These are phyloP conservation scores for Rhogogaster chlorosoma DNA, from an alignment of 2,888 invertebrate species.

Conservation along the genomic window DNA sequence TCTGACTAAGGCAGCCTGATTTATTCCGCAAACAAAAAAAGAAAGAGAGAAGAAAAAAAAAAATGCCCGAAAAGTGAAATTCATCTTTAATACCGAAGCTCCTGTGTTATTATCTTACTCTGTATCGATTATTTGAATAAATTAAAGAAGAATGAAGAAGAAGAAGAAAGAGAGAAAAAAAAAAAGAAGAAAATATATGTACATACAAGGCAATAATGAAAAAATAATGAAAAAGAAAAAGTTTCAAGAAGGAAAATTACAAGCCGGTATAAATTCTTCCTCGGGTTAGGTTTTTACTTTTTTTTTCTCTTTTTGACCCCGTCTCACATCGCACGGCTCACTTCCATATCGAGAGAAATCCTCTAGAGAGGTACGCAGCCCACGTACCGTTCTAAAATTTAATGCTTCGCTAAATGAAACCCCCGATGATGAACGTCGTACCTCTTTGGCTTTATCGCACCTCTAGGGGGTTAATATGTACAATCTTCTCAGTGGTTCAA, in stretches of 20 bases:
- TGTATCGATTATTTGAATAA: background rate
- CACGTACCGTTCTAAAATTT: constrained; percentile 37
- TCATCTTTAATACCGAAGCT: background rate
- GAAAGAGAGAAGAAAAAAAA: background rate
- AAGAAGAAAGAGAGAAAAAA: background rate
- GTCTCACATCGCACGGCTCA: background rate
- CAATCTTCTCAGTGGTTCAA: background rate
- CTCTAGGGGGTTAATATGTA: background rate
- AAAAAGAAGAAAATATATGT: background rate
- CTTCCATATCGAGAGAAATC: background rate
- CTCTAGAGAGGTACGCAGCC: background rate
- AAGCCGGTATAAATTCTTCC: background rate
- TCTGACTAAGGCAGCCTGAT: background rate
- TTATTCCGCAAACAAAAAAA: background rate
- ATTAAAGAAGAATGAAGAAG: background rate
- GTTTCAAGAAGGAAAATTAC: background rate
- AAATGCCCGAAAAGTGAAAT: background rate
- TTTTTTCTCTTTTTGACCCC: background rate
- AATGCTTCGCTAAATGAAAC: constrained; percentile 40
- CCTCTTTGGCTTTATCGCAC: background rate
- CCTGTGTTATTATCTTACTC: background rate
- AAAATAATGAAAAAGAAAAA: background rate
- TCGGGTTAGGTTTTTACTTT: background rate
- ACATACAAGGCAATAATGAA: background rate
- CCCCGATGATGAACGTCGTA: constrained; percentile 34